phyloP scores from a whole-genome alignment of 1,140 invertebrate species.

The Augochlora pura region DNA sequence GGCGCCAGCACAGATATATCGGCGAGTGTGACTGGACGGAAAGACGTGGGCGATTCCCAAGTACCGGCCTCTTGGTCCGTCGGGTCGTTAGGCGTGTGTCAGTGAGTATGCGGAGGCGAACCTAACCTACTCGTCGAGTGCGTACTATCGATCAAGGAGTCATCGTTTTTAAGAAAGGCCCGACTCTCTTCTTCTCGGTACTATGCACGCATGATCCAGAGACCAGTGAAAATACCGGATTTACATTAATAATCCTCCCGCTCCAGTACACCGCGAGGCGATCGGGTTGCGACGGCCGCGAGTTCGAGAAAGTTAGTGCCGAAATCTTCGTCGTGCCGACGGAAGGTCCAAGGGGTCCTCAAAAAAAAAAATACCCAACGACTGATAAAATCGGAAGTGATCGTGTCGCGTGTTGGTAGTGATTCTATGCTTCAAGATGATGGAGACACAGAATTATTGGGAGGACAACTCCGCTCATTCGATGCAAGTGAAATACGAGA shows the following conservation, averaged over 20 bases:
- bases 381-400: slow-evolving; percentile 34
- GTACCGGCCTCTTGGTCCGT: slow-evolving; percentile 45
- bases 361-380: too few relatives aligned
- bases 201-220: not conserved
- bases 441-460: slow-evolving; percentile 80
- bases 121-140: slow-evolving; percentile 58
- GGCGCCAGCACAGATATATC: slow-evolving; percentile 61
- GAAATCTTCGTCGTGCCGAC: not conserved
- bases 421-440: slow-evolving; percentile 78
- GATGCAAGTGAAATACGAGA: slow-evolving; percentile 79
- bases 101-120: slow-evolving; percentile 68
- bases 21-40: slow-evolving; percentile 55
- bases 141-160: slow-evolving; percentile 54
- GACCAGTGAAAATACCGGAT: not conserved
- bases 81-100: slow-evolving; percentile 57
- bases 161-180: slow-evolving; percentile 23
- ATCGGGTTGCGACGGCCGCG: slow-evolving; percentile 3
- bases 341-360: not conserved
- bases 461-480: slow-evolving; percentile 77
- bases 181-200: not conserved
- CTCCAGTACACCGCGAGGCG: slow-evolving; percentile 1
- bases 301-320: not conserved
- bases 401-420: slow-evolving; percentile 35
- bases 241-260: slow-evolving; percentile 17
- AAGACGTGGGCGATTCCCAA: slow-evolving; percentile 66